phyloP scores from a whole-genome alignment of 2,888 invertebrate genomes.

The Busseola fusca region DNA sequence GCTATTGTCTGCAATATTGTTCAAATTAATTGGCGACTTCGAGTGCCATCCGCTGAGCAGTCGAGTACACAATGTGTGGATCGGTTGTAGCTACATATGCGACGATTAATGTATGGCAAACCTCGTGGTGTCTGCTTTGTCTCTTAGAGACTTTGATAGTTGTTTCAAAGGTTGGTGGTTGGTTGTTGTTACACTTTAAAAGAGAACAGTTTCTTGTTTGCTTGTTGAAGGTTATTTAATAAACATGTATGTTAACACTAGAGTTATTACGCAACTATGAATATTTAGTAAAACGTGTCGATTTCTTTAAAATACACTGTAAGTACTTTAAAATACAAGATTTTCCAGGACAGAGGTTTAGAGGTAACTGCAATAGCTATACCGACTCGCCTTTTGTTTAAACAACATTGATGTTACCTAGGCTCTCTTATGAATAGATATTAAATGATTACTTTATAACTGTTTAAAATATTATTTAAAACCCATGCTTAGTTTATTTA shows the following conservation, averaged over 20 bases:
- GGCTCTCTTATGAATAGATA: too few species aligned
- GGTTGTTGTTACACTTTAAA: too few species aligned
- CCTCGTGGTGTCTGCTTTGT: neutral
- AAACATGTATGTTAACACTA: neutral
- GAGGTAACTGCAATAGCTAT: too few species aligned
- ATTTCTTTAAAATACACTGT: neutral
- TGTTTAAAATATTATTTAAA: neutral
- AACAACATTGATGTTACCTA: neutral
- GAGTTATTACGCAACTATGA: neutral
- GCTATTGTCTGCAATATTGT: conserved; percentile 50
- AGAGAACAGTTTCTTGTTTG: neutral
- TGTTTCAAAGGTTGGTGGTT: too few species aligned
- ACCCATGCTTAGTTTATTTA: neutral
- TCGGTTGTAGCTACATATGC: neutral
- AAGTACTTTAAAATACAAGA: too few species aligned
- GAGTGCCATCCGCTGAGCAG: conserved; percentile 28
- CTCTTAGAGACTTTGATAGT: neutral
- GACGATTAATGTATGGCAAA: neutral
- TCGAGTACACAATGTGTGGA: conserved; percentile 9
- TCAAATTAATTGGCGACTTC: conserved; percentile 52
- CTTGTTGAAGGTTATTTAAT: too few species aligned
- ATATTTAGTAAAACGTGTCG: too few species aligned
- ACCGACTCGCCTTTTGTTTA: neutral
- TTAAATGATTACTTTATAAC: too few species aligned
- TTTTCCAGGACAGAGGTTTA: too few species aligned